These are phyloP conservation scores for Nomada lathburiana DNA, from an alignment of 2,888 invertebrate genomes.

Conservation along the genomic window DNA sequence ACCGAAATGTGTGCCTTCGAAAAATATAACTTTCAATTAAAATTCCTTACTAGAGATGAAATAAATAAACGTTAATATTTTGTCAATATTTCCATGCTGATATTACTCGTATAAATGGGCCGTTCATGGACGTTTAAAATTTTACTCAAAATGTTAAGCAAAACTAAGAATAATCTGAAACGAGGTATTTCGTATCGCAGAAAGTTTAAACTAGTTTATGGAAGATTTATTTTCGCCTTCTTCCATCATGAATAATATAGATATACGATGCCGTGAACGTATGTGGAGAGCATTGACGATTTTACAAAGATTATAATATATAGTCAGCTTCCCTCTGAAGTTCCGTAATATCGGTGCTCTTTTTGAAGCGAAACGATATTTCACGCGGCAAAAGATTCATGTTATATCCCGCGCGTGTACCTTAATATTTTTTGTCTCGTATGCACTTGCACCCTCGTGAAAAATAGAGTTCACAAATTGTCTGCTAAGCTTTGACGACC, in stretches of 20 bases:
- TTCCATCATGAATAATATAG: background rate
- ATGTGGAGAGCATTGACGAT: background rate
- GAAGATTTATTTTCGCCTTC: background rate
- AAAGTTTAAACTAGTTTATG: too few species aligned
- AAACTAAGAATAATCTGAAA: background rate
- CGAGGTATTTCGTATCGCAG: too few species aligned
- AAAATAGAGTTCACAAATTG: conserved; percentile 38
- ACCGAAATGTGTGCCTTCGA: background rate
- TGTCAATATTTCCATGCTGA: too few species aligned
- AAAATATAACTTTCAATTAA: background rate
- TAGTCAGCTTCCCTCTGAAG: background rate
- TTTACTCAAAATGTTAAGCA: background rate
- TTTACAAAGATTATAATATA: background rate
- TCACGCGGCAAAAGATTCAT: conserved; percentile 5
- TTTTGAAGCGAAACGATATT: conserved; percentile 26
- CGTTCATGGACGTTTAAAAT: background rate
- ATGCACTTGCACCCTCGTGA: background rate
- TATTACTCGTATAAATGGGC: background rate
- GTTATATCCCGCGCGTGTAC: conserved; percentile 11
- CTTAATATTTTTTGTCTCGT: conserved; percentile 22
- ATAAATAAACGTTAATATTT: background rate
- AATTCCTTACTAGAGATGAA: background rate
- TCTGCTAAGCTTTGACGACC: conserved; percentile 18
- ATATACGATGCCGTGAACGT: background rate
- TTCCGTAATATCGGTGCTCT: background rate